Evolutionary conservation across 2,797 vertebrate species (phyloP).

Genomic region (Morelia viridis): DNA sequence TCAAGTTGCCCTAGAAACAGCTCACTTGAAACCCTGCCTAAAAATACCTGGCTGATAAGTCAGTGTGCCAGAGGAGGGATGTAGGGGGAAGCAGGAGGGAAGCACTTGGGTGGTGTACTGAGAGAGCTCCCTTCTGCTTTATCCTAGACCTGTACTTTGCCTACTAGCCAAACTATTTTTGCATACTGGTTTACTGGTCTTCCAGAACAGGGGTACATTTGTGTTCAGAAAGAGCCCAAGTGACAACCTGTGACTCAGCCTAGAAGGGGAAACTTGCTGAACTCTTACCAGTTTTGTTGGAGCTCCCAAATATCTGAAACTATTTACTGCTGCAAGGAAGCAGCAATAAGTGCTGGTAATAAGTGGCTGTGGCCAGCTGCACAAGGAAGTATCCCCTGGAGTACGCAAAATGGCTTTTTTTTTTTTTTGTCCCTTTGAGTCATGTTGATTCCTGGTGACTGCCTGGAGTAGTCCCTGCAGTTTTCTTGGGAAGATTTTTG

Average conservation of each 20-base stretch:
- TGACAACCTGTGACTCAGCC: not conserved
- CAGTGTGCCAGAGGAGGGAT: not conserved
- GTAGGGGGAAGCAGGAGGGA: not conserved
- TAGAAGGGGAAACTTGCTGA: not conserved
- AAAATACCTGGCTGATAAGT: not conserved
- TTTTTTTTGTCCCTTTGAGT: not conserved
- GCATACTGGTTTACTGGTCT: not conserved
- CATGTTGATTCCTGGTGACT: not conserved
- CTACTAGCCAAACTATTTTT: not conserved
- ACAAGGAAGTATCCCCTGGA: not conserved
- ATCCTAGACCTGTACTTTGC: not conserved
- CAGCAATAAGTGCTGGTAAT: not conserved
- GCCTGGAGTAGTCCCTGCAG: not conserved
- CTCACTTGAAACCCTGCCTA: not conserved
- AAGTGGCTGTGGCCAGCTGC: not conserved
- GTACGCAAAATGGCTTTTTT: not conserved
- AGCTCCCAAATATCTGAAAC: not conserved
- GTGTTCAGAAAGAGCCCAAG: not conserved
- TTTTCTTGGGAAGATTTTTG: not conserved
- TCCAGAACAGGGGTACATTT: not conserved
- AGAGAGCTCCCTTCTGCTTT: not conserved
- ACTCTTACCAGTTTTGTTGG: not conserved
- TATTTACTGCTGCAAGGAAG: not conserved
- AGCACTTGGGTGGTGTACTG: not conserved
- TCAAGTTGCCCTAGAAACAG: not conserved